Conservation (phyloP, 2,113 vertebrate species). For the Cheirogaleus medius region DNA sequence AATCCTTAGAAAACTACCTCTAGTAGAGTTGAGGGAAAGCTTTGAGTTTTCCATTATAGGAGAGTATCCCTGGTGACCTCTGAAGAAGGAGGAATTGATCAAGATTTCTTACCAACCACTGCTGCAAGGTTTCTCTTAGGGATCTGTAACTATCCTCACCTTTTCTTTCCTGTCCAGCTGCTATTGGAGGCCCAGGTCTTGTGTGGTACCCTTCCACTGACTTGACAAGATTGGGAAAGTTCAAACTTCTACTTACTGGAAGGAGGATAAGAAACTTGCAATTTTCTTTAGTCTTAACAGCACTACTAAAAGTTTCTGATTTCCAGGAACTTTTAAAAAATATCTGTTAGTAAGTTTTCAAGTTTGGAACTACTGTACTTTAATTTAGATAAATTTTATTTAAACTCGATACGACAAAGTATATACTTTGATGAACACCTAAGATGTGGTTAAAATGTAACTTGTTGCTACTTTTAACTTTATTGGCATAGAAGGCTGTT, state of each 20-base stretch:
- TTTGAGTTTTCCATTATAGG: background rate
- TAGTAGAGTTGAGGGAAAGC: background rate
- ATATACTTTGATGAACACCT: background rate
- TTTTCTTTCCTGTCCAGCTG: background rate
- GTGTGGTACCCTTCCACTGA: background rate
- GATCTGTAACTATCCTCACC: background rate
- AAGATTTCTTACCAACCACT: background rate
- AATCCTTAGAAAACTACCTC: background rate
- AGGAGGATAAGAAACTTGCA: background rate
- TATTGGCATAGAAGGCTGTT: background rate
- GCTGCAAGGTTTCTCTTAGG: background rate
- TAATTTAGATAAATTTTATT: slow-evolving; percentile 32
- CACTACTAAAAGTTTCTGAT: background rate
- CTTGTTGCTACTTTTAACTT: slow-evolving; percentile 1
- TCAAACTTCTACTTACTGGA: background rate
- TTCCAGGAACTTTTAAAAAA: background rate
- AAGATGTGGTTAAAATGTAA: slow-evolving; percentile 21
- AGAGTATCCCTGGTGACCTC: background rate
- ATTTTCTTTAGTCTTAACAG: background rate
- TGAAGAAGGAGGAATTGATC: background rate
- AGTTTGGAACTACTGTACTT: background rate
- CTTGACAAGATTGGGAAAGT: background rate
- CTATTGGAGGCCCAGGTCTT: background rate
- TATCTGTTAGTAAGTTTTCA: slow-evolving; percentile 7
- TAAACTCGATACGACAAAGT: background rate